Conservation (phyloP, 2,113 vertebrate species). For the Nothobranchius furzeri region DNA sequence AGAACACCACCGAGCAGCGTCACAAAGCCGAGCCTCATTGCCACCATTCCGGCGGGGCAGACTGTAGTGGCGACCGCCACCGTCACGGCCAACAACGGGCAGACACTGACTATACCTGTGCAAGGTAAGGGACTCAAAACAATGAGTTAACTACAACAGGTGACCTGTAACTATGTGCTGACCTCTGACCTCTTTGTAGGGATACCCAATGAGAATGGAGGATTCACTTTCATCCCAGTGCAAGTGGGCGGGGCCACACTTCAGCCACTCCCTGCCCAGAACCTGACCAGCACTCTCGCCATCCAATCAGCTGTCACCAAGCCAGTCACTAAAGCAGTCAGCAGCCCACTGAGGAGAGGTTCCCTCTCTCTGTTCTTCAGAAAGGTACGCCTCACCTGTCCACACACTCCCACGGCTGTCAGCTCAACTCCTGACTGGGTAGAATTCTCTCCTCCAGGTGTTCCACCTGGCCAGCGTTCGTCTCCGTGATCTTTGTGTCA, state of each 20-base stretch:
- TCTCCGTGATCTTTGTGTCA: slow-evolving; percentile 89
- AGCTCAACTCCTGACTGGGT: background rate
- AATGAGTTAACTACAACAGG: background rate
- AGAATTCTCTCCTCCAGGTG: slow-evolving; percentile 74
- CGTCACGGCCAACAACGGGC: slow-evolving; percentile 78
- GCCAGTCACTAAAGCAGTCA: slow-evolving; percentile 66
- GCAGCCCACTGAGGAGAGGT: slow-evolving; percentile 82
- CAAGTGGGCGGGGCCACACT: slow-evolving; percentile 78
- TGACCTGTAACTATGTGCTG: background rate
- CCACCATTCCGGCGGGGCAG: slow-evolving; percentile 83
- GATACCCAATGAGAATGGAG: slow-evolving; percentile 92
- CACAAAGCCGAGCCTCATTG: slow-evolving; percentile 79
- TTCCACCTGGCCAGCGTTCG: slow-evolving; percentile 94
- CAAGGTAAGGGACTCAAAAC: slow-evolving; percentile 77
- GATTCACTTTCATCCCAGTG: slow-evolving; percentile 81
- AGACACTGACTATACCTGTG: slow-evolving; percentile 85
- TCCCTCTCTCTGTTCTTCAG: slow-evolving; percentile 95
- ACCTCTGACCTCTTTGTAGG: slow-evolving; percentile 70
- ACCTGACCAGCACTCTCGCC: slow-evolving; percentile 66
- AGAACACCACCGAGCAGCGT: slow-evolving; percentile 62
- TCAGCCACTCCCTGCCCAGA: slow-evolving; percentile 79
- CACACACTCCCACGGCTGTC: background rate
- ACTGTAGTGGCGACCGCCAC: slow-evolving; percentile 90
- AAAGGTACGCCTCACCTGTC: slow-evolving; percentile 78
- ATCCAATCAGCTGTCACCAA: slow-evolving; percentile 63